Evolutionary conservation across 1,140 invertebrate genomes (phyloP), one percentile per base, ranked within the genome.

Genomic region (Drosophila setifemur): DNA sequence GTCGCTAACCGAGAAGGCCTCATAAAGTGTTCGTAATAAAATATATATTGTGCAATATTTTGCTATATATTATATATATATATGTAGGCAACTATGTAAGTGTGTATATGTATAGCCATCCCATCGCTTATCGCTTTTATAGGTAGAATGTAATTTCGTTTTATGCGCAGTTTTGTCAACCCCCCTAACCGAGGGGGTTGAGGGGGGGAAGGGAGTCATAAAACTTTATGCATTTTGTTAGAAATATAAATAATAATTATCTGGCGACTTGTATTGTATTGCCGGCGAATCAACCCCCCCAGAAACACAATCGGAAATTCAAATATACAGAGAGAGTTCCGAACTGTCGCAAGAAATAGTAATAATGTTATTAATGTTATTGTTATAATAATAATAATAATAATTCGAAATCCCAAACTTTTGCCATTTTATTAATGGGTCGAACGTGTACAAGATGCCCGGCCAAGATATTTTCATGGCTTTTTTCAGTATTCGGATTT

Each of bases 361-460:
- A 85, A 83, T 82, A 83, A 74, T 66, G 74, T 66, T 85, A 85
- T 79, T 83, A 82, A 78, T 82, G 79, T 78, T 83, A 78, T 85
- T 78, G 79, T 82, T 85, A 82, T 82, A 82, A 82, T 82, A 82
- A 85, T 82, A 78, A 82, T 82, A 82, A 82, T 82, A 82, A 85
- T 82, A 85, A 78, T 85, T 82, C 72, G 79, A 82, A 82, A 82
- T 82, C 82, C 79, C 79, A 85, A 82, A 82, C 78, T 82, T 82
- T 85, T 83, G 78, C 76, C 78, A 78, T 88, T 88, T 88, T 88
- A 88, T 88, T 88, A 88, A 88, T 88, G 85, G 83, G 83, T 88
- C 83, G 71, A 88, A 88, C 83, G 83, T 88, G 85, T 75, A 58
- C 52, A 58, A 44, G 40, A 21, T 28, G 23, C 49, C 43, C 44